Base-by-base conservation (phyloP, 2,113 vertebrate genomes). In the Reinhardtius hippoglossoides region DNA sequence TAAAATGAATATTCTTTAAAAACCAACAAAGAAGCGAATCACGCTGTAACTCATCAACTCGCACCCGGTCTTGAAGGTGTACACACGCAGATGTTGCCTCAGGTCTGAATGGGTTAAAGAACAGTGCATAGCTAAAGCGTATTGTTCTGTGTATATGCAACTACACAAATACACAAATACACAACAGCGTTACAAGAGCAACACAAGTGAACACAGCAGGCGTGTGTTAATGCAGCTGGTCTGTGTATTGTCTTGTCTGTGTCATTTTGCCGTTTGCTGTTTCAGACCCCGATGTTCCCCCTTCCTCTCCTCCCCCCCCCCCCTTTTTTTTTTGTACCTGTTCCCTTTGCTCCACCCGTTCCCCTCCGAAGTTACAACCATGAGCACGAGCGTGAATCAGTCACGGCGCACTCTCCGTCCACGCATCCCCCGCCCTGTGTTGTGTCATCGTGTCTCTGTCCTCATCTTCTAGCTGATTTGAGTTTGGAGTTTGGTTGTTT, bases 241-340 rank as follows among this genome's bases (percentile, higher is more conserved):
- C 82, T 90, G 71, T 87, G 90, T 90, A 57, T 54, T 91, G 89
- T 90, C 87, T 88, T 85, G 87, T 91, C 85, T 10, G 52, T 91
- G 90, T 91, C 88, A 89, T 79, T 89, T 87, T 92, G 68, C 75
- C 55, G 73, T 91, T 83, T 89, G 81, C 77, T 84, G 86, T 91
- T 90, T 87, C 86, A 87, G 75, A 78, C 83, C 88, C 71, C 23
- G 3, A 76, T 16, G 65, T 74, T 73, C 67, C 60, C 56, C 26
- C 61, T 52, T 82, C 54, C 55, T 31, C 20, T 5, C 1, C 27
- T 0, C 27, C 27, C 27, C 20, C 14, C 12, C 40, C n/a, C 37
- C 56, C n/a, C n/a, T n/a, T 26, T 35, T 70, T 46, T 31, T 35
- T 72, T 69, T 1, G 65, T 70, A 21, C 55, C 15, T 23, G 13